These are phyloP conservation scores for Alviniconcha marisindica DNA, from an alignment of 1,140 invertebrate genomes.

Conservation along the genomic window DNA sequence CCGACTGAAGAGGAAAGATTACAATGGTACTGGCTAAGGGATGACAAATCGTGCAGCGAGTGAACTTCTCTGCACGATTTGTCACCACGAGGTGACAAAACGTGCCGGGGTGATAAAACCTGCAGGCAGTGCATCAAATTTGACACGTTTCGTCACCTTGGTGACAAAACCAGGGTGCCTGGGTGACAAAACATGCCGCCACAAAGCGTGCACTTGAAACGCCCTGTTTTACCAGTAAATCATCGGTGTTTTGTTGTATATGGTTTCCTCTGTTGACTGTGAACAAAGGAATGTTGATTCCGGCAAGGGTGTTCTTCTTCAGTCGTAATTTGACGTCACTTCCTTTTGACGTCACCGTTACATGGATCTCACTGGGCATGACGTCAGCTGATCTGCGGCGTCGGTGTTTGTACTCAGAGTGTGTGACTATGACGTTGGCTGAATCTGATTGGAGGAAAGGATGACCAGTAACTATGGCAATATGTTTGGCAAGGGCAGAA, in stretches of 20 bases:
- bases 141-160: too few species aligned
- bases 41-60: too few species aligned
- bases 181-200: too few species aligned
- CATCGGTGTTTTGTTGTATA: background rate
- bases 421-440: background rate
- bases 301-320: background rate
- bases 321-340: constrained; percentile 21
- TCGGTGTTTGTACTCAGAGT: background rate
- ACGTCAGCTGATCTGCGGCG: background rate
- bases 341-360: constrained; percentile 12
- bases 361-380: constrained; percentile 5
- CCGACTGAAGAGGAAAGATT: too few species aligned
- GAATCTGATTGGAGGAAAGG: background rate
- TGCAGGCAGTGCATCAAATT: too few species aligned
- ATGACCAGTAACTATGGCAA: too few species aligned
- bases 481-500: background rate
- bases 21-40: too few species aligned
- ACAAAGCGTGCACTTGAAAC: too few species aligned
- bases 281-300: constrained; percentile 19
- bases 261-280: constrained; percentile 15
- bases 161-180: too few species aligned
- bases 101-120: too few species aligned
- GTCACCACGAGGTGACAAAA: too few species aligned
- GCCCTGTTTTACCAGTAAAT: background rate
- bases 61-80: too few species aligned